Base-by-base conservation (phyloP, 30 jellyfish, hydroid and myxozoan genomes). In the Chironex yamaguchii region DNA sequence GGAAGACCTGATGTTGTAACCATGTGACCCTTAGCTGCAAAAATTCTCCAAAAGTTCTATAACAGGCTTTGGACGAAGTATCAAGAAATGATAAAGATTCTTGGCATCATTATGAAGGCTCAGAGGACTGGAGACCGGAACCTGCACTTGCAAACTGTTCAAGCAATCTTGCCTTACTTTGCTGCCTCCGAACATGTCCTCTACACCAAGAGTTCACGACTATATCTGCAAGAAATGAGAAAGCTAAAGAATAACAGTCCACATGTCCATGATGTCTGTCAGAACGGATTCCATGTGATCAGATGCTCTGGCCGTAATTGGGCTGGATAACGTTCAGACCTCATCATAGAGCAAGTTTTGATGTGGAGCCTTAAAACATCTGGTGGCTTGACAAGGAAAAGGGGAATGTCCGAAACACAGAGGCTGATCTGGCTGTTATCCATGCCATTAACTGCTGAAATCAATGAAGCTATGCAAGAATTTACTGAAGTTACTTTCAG, bases 271-370 rank as follows among this genome's bases (percentile, higher is more conserved):
- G 21, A 36, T n/a, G 64, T 50, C 26, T 86, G 75, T 65, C 73
- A 82, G 88, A 69, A 84, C 22, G 91, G 94, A 29, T 52, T 31
- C 48, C 89, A 84, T 53, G 76, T 70, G 24, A 58, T 72, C 81
- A 70, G 94, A 35, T 54, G 91, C 48, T 62, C 88, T 49, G 91
- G 71, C 50, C 90, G 90, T 84, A 31, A 49, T 54, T 79, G 90
- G 85, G 90, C 90, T 79, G 90, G 71, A 33, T 48, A 31, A 4
- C 62, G 83, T 63, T 21, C 94, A 25, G 94, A 84, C 72, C 94
- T 84, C 48, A 71, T 84, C 29, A 71, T 84, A 29, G 94, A 84
- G 36, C 94, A 69, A 54, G 94, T 84, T 21, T 72, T 84, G 74
- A 71, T 84, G 90, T 29, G 49, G 32, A 50, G 88, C 52, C 26